Percentiles rank a stretch among this genome's conserved stretches.
Conservation (phyloP, 2,113 vertebrate species). For the Pelecanus crispus region DNA sequence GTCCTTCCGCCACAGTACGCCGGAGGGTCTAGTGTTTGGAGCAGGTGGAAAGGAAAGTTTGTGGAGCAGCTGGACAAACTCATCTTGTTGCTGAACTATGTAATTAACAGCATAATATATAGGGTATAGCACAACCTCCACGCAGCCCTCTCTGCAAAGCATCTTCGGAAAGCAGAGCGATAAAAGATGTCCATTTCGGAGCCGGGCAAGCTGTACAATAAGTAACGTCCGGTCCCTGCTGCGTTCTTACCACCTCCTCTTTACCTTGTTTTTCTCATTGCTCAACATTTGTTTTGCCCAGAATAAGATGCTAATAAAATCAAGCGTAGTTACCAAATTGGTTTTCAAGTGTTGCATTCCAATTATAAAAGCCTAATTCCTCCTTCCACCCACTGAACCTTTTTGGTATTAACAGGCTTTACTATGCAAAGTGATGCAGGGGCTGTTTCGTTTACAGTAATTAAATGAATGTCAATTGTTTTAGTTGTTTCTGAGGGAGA, state of each 20-base stretch:
- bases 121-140: not conserved
- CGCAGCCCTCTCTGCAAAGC: not conserved
- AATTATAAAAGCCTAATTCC: constrained; percentile 56
- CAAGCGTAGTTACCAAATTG: constrained; percentile 35
- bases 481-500: constrained; percentile 70
- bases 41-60: not conserved
- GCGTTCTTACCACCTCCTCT: not conserved
- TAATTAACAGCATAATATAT: not conserved
- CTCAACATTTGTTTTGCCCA: constrained; percentile 50
- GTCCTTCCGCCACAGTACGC: not conserved
- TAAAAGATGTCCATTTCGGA: not conserved
- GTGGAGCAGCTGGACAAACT: not conserved
- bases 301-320: constrained; percentile 68
- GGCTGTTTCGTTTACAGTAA: constrained; percentile 79
- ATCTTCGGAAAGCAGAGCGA: not conserved
- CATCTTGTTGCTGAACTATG: not conserved
- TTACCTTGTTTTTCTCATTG: constrained; percentile 42
- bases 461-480: constrained; percentile 81
- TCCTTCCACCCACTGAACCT: constrained; percentile 50
- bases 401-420: constrained; percentile 49
- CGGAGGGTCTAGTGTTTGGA: accelerated
- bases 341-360: constrained; percentile 47
- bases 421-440: constrained; percentile 68
- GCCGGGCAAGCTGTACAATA: not conserved
- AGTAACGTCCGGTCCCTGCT: constrained; percentile 2